A percentile compares a stretch with the other conserved stretches of the same genome.
These are phyloP conservation scores for Rhadina sibilatrix DNA, from an alignment of 2,113 vertebrate species.

Conservation along the genomic window DNA sequence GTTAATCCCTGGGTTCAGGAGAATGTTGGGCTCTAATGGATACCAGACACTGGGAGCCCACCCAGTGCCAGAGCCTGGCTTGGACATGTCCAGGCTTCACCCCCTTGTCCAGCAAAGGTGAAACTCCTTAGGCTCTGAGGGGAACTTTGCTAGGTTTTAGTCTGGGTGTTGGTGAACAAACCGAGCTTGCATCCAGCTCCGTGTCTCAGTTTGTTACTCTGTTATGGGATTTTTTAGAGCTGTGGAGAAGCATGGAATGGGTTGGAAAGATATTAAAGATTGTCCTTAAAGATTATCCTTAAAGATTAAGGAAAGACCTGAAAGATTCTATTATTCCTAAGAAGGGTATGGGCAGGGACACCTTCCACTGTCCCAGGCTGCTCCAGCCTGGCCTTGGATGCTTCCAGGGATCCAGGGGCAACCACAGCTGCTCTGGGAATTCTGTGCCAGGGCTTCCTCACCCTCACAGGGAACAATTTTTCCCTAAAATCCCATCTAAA, in stretches of 20 bases:
- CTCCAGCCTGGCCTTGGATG: not conserved
- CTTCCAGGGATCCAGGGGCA: not conserved
- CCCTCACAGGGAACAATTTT: not conserved
- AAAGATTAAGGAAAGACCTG: not conserved
- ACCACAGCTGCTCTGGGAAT: not conserved
- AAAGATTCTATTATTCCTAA: not conserved
- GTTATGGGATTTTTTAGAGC: rapidly evolving
- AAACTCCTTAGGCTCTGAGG: not conserved
- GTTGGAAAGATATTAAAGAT: not conserved
- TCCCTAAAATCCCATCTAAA: not conserved
- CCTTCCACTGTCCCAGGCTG: rapidly evolving
- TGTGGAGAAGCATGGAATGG: not conserved
- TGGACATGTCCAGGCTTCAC: rapidly evolving
- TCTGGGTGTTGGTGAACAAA: rapidly evolving
- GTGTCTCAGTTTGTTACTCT: rapidly evolving
- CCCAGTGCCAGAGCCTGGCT: conserved; percentile 52
- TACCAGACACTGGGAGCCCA: conserved; percentile 72
- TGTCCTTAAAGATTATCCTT: not conserved
- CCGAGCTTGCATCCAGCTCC: not conserved
- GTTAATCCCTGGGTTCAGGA: conserved; percentile 77
- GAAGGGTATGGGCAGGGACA: not conserved
- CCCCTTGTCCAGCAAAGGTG: not conserved
- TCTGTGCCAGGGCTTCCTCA: not conserved
- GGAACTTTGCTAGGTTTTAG: not conserved
- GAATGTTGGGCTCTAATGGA: conserved; percentile 78